Evolutionary conservation across 2,888 invertebrate genomes (phyloP).

Genomic region (Galeruca laticollis): DNA sequence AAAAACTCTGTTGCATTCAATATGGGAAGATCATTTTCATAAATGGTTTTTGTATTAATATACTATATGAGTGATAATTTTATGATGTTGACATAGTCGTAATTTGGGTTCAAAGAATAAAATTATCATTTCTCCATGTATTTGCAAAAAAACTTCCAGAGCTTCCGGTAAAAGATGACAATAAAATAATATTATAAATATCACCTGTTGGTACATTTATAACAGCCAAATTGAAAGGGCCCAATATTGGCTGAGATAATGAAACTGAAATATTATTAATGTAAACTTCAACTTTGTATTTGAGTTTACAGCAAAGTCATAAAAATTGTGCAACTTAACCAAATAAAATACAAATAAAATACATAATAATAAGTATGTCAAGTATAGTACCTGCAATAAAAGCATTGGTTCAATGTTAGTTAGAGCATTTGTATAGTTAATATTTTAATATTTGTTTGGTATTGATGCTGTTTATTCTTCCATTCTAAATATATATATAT

Average conservation of each 20-base stretch:
- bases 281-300: slow-evolving; percentile 2
- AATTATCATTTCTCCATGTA: slow-evolving; percentile 25
- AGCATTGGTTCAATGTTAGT: slow-evolving; percentile 1
- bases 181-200: slow-evolving; percentile 58
- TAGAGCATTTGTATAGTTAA: background rate
- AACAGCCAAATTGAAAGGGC: slow-evolving; percentile 61
- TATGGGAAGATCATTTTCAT: background rate
- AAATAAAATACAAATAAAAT: background rate
- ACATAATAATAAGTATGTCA: background rate
- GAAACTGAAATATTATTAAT: slow-evolving; percentile 36
- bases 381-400: background rate
- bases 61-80: background rate
- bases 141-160: slow-evolving; percentile 20
- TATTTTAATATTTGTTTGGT: background rate
- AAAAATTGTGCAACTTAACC: slow-evolving; percentile 1
- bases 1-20: background rate
- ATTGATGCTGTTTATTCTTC: background rate
- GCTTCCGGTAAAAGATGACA: slow-evolving; percentile 39
- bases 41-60: background rate
- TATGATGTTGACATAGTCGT: background rate
- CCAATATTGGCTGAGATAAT: slow-evolving; percentile 60
- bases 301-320: slow-evolving; percentile 8
- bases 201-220: slow-evolving; percentile 55
- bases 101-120: background rate
- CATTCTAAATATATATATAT: no score